phyloP scores from a whole-genome alignment of 2,797 vertebrate species.

The Gymnodraco acuticeps region DNA sequence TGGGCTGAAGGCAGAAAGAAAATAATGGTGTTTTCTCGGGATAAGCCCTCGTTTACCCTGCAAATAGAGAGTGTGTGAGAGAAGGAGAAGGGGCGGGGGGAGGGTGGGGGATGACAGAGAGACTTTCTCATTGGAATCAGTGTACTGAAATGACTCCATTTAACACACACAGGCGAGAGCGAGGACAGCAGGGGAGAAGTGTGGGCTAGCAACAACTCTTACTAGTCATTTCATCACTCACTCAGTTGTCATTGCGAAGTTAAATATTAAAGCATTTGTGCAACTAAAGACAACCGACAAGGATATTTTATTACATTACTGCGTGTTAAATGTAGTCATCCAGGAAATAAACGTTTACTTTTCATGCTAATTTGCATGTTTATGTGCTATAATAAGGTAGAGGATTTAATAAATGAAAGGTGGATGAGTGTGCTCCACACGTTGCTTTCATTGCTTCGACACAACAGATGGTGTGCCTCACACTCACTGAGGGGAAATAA shows the following conservation, averaged over 20 bases:
- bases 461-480: constrained; percentile 51
- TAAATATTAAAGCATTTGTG: background rate
- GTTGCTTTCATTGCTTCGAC: constrained; percentile 18
- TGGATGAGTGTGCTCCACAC: constrained; percentile 24
- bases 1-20: constrained; percentile 60
- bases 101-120: constrained; percentile 7
- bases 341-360: no score
- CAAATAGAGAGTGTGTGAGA: constrained; percentile 46
- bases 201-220: constrained; percentile 9
- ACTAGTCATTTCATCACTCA: constrained; percentile 32
- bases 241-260: constrained; percentile 2
- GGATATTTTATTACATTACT: background rate
- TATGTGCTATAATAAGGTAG: background rate
- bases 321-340: background rate
- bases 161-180: constrained; percentile 40
- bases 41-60: constrained; percentile 67
- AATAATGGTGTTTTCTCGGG: constrained; percentile 67
- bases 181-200: constrained; percentile 17
- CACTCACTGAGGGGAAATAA: constrained; percentile 41
- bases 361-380: constrained; percentile 6
- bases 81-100: background rate
- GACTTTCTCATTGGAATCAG: constrained; percentile 28
- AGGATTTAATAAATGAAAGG: constrained; percentile 9
- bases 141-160: constrained; percentile 56
- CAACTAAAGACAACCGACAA: constrained; percentile 9